phyloP scores from a whole-genome alignment of 2,113 vertebrate genomes.

The Nesogale talazaci region DNA sequence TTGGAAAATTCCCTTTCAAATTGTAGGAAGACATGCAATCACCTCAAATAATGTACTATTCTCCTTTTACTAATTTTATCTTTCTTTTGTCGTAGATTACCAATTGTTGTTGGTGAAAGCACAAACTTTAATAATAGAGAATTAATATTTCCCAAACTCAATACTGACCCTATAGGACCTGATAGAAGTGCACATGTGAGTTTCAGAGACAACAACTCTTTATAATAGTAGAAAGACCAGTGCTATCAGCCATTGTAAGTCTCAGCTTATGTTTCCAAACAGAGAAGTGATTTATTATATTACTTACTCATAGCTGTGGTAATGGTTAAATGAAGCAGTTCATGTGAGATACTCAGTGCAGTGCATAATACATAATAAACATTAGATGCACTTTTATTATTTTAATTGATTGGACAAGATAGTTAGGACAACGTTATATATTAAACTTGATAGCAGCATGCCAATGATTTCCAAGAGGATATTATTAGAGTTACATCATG shows the following conservation, averaged over 20 bases:
- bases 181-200: too few species aligned
- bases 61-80: neutral
- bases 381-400: neutral
- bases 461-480: neutral
- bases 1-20: neutral
- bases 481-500: neutral
- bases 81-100: neutral
- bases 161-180: too few species aligned
- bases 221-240: too few species aligned
- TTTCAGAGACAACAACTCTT: too few species aligned
- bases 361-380: neutral
- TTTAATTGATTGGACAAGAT: neutral
- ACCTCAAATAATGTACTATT: slow-evolving; percentile 16
- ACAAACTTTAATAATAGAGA: neutral
- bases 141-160: neutral
- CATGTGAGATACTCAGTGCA: neutral
- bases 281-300: too few species aligned
- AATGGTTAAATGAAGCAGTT: neutral
- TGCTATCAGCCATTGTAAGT: too few species aligned
- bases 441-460: neutral
- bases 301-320: neutral
- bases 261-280: too few species aligned
- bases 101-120: neutral
- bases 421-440: neutral
- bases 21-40: neutral